Conservation (phyloP, 2,797 vertebrate genomes). For the Masticophis lateralis region DNA sequence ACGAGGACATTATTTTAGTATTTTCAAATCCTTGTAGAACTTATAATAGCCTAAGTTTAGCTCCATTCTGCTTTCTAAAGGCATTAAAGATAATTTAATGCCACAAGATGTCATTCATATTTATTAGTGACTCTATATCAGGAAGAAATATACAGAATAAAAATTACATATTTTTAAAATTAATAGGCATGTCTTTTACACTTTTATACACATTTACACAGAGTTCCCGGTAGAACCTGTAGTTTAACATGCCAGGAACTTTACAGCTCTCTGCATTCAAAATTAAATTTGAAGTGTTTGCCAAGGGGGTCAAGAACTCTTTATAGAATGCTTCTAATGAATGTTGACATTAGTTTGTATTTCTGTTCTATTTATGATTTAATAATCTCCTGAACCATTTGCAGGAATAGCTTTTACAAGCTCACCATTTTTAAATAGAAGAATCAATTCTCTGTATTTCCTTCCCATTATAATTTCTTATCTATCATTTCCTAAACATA, state of each 20-base stretch:
- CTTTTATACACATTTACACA: constrained; percentile 33
- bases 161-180: constrained; percentile 11
- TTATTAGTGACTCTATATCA: constrained; percentile 1
- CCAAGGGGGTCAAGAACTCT: constrained; percentile 25
- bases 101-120: neutral
- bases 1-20: constrained; percentile 39
- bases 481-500: neutral
- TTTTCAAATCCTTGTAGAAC: constrained; percentile 42
- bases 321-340: constrained; percentile 53
- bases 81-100: constrained; percentile 15
- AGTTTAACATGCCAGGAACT: constrained; percentile 46
- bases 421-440: constrained; percentile 11
- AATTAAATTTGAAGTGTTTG: constrained; percentile 54
- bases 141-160: neutral
- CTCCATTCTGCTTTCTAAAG: neutral
- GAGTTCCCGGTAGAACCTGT: constrained; percentile 18
- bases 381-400: constrained; percentile 37
- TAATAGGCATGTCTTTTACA: constrained; percentile 35
- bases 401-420: constrained; percentile 18
- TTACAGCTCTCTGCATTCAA: constrained; percentile 39
- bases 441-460: constrained; percentile 25
- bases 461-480: neutral
- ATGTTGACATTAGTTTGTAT: constrained; percentile 51
- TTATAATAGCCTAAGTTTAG: constrained; percentile 27
- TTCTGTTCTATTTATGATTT: constrained; percentile 41